Percentiles rank a stretch among this genome's conserved stretches.
These are phyloP conservation scores for Zaprionus tsacasi DNA, from an alignment of 1,140 invertebrate genomes.

Conservation along the genomic window DNA sequence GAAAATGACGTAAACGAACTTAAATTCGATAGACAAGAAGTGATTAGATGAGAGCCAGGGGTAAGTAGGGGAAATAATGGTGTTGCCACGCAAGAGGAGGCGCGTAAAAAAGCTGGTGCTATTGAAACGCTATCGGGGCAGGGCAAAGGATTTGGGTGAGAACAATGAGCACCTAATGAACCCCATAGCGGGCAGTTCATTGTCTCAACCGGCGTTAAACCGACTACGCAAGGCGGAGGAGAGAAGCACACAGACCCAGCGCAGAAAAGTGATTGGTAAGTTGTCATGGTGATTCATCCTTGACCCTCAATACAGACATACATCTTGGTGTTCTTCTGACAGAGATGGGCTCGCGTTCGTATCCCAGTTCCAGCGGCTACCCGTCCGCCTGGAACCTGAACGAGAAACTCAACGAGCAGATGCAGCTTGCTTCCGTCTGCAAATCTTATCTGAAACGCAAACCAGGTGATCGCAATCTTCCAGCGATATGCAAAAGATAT, in stretches of 20 bases:
- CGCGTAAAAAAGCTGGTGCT: conserved; percentile 22
- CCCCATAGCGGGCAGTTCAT: conserved; percentile 7
- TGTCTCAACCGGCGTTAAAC: too few relatives aligned
- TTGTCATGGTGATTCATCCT: neutral
- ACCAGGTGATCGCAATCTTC: conserved; percentile 31
- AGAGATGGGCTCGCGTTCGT: conserved; percentile 18
- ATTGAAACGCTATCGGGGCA: conserved; percentile 17
- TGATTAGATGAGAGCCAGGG: neutral
- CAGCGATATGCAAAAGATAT: too few relatives aligned
- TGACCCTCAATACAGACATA: too few relatives aligned
- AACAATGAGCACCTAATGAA: neutral
- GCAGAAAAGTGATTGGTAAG: neutral
- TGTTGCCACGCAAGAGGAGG: conserved; percentile 14
- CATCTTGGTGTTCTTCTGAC: too few relatives aligned
- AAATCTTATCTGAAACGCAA: too few relatives aligned
- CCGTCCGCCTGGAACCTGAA: conserved; percentile 54
- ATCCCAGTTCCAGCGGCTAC: conserved; percentile 43
- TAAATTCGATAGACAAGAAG: neutral
- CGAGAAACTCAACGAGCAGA: neutral
- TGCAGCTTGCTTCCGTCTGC: too few relatives aligned
- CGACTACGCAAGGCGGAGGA: too few relatives aligned
- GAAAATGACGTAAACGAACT: neutral
- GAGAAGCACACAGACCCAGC: too few relatives aligned
- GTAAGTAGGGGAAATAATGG: neutral
- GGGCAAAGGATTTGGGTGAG: neutral